These are phyloP conservation scores for Pteruthius melanotis DNA, from an alignment of 2,113 vertebrate species.

Conservation along the genomic window DNA sequence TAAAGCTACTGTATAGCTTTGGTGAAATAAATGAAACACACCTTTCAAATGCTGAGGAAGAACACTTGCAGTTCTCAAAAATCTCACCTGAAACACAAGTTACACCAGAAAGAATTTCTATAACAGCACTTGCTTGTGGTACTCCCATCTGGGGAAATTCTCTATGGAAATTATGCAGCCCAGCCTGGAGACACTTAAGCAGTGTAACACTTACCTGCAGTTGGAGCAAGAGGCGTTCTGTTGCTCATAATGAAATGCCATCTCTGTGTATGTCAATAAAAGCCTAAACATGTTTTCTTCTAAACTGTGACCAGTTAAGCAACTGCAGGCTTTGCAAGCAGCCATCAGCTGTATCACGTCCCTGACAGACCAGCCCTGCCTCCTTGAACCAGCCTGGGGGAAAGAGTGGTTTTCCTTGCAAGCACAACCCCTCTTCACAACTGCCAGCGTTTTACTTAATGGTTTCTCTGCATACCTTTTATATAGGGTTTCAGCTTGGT, in stretches of 20 bases:
- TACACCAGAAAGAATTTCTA: neutral
- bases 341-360: neutral
- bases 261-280: neutral
- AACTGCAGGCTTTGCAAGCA: neutral
- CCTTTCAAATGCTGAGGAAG: neutral
- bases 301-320: neutral
- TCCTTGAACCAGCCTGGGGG: neutral
- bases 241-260: neutral
- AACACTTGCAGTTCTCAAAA: neutral
- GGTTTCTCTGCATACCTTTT: neutral
- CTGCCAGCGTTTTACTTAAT: neutral
- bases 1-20: neutral
- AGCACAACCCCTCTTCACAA: neutral
- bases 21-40: neutral
- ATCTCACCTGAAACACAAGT: neutral
- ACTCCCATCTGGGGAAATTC: neutral
- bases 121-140: neutral
- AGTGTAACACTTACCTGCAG: neutral
- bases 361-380: neutral
- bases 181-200: neutral
- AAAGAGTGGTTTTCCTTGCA: neutral
- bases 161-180: neutral
- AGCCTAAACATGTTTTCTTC: neutral
- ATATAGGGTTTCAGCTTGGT: neutral
- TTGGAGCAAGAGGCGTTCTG: neutral